Percentiles rank a stretch among this genome's conserved stretches.
Evolutionary conservation across 1,140 invertebrate genomes (phyloP).

Genomic region (Meteorus sp.): DNA sequence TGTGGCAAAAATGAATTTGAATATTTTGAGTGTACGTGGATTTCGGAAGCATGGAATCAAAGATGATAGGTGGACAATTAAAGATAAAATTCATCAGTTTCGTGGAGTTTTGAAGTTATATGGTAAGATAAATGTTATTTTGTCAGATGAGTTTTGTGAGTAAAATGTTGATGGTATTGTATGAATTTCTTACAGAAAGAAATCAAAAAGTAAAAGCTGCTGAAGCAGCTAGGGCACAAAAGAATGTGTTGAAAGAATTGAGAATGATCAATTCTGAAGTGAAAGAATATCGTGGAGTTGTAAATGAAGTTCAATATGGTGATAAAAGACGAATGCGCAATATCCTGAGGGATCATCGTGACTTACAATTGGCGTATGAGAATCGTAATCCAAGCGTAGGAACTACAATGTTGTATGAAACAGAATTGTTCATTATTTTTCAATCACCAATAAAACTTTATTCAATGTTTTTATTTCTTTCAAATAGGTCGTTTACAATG

Average conservation of each 20-base stretch:
- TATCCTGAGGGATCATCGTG: constrained; percentile 59
- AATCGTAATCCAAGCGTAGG: constrained; percentile 59
- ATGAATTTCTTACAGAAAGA: constrained; percentile 52
- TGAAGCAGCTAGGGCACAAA: constrained; percentile 60
- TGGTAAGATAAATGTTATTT: constrained; percentile 50
- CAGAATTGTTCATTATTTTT: background rate
- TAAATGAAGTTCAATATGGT: constrained; percentile 61
- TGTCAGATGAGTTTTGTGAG: constrained; percentile 2
- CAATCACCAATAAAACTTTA: constrained; percentile 19
- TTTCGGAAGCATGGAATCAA: constrained; percentile 64
- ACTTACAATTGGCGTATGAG: constrained; percentile 63
- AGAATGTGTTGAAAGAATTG: constrained; percentile 60
- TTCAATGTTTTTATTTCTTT: constrained; percentile 29
- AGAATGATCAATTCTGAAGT: constrained; percentile 60
- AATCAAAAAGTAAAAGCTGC: constrained; percentile 62
- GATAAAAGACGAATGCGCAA: constrained; percentile 62
- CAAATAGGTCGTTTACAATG: constrained; percentile 62
- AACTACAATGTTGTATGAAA: constrained; percentile 16
- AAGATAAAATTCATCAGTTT: constrained; percentile 67
- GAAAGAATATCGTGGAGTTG: constrained; percentile 58
- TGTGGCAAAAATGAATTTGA: background rate
- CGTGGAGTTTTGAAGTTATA: constrained; percentile 65
- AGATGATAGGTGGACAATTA: constrained; percentile 64
- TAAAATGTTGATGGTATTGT: constrained; percentile 5
- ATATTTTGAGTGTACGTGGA: constrained; percentile 43